phyloP scores from a whole-genome alignment of 2,888 invertebrate species.

The Theretra japonica region DNA sequence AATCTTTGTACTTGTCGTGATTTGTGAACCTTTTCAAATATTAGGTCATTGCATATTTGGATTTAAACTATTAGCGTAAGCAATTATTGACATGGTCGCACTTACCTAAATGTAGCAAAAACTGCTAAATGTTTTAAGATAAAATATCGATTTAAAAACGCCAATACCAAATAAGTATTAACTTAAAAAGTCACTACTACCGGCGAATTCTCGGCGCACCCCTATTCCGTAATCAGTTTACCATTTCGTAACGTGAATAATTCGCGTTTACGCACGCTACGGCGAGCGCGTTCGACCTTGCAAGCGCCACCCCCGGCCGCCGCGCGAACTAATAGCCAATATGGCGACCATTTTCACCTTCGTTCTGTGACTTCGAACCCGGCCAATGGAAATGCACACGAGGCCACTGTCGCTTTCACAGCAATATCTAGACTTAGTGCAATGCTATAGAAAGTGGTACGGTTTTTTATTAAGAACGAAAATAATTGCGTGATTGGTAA shows the following conservation, averaged over 20 bases:
- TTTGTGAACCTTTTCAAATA: no score
- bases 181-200: slow-evolving; percentile 38
- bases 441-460: slow-evolving; percentile 17
- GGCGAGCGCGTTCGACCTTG: slow-evolving; percentile 60
- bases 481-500: slow-evolving; percentile 5
- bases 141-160: not conserved
- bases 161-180: not conserved
- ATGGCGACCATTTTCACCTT: slow-evolving; percentile 68
- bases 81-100: not conserved
- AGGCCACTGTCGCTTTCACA: slow-evolving; percentile 72
- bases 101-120: not conserved
- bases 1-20: no score
- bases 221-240: slow-evolving; percentile 50
- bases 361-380: slow-evolving; percentile 44
- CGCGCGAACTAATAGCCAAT: slow-evolving; percentile 45
- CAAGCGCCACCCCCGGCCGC: slow-evolving; percentile 47
- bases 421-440: slow-evolving; percentile 14
- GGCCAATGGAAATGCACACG: slow-evolving; percentile 62
- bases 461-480: slow-evolving; percentile 16
- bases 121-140: not conserved
- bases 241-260: slow-evolving; percentile 53
- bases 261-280: slow-evolving; percentile 55
- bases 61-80: not conserved
- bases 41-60: no score
- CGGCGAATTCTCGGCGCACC: slow-evolving; percentile 36